These are phyloP conservation scores for Drosophila niveifrons DNA, from an alignment of 2,888 invertebrate genomes.

Conservation along the genomic window DNA sequence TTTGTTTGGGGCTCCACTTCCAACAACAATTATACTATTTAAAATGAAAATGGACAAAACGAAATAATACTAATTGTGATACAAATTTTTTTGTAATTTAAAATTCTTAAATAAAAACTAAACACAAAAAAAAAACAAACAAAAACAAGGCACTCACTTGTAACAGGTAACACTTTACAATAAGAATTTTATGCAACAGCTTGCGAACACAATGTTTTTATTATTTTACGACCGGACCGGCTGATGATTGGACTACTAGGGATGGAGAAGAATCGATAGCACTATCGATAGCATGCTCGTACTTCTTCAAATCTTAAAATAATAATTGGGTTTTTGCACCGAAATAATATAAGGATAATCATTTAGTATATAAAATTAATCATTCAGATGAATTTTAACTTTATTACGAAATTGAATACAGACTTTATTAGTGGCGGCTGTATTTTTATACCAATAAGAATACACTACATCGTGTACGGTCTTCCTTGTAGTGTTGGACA, in stretches of 20 bases:
- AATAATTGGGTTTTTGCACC: too few relatives aligned
- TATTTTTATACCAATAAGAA: too few relatives aligned
- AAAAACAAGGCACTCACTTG: conserved; percentile 5
- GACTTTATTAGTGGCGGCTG: too few relatives aligned
- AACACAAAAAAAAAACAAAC: conserved; percentile 54
- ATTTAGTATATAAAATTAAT: too few relatives aligned
- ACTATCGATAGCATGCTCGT: too few relatives aligned
- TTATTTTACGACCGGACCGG: conserved; percentile 45
- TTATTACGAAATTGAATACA: too few relatives aligned
- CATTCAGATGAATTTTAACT: too few relatives aligned
- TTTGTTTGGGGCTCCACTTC: conserved; percentile 30
- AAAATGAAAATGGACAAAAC: conserved; percentile 62
- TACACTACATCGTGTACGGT: too few relatives aligned
- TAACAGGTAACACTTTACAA: conserved; percentile 11
- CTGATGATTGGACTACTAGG: conserved; percentile 18
- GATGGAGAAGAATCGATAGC: background rate
- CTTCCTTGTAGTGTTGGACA: conserved; percentile 7
- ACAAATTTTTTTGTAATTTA: conserved; percentile 77
- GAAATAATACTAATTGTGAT: conserved; percentile 79
- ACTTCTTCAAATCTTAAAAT: too few relatives aligned
- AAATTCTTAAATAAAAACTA: conserved; percentile 71
- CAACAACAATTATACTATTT: conserved; percentile 55
- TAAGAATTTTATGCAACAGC: conserved; percentile 48
- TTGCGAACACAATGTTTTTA: conserved; percentile 29
- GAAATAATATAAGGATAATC: too few relatives aligned